These are phyloP conservation scores for Lochmaea crataegi DNA, from an alignment of 2,888 invertebrate species.

Conservation along the genomic window DNA sequence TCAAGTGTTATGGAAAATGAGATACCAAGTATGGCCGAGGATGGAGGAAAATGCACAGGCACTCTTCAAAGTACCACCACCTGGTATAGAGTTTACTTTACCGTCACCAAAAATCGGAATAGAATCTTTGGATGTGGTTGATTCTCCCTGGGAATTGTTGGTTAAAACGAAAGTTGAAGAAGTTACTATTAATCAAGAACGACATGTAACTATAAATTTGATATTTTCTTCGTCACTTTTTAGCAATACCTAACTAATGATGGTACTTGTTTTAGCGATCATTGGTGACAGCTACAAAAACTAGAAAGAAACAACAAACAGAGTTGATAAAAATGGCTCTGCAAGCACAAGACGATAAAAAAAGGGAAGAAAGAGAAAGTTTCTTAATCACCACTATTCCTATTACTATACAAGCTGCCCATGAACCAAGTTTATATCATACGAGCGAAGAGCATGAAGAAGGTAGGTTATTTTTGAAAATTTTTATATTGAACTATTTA, in stretches of 20 bases:
- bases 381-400: slow-evolving; percentile 96
- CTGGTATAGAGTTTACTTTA: slow-evolving; percentile 98
- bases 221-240: not conserved
- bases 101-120: slow-evolving; percentile 99
- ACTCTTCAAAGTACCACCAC: slow-evolving; percentile 98
- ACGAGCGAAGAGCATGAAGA: slow-evolving; percentile 89
- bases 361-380: slow-evolving; percentile 93
- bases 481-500: not conserved
- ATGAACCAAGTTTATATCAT: slow-evolving; percentile 93
- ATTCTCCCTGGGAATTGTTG: slow-evolving; percentile 99
- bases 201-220: slow-evolving; percentile 76
- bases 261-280: slow-evolving; percentile 74
- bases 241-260: not conserved
- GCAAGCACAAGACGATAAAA: slow-evolving; percentile 95
- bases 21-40: slow-evolving; percentile 98
- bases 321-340: slow-evolving; percentile 96
- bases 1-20: slow-evolving; percentile 94
- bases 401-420: slow-evolving; percentile 93
- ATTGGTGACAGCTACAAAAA: slow-evolving; percentile 97
- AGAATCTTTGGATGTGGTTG: slow-evolving; percentile 92
- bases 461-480: slow-evolving; percentile 65
- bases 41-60: slow-evolving; percentile 98
- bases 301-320: slow-evolving; percentile 98
- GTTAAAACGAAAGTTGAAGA: slow-evolving; percentile 99
- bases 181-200: slow-evolving; percentile 97